phyloP scores from a whole-genome alignment of 2,888 invertebrate genomes.

The Drosophila pegasa region DNA sequence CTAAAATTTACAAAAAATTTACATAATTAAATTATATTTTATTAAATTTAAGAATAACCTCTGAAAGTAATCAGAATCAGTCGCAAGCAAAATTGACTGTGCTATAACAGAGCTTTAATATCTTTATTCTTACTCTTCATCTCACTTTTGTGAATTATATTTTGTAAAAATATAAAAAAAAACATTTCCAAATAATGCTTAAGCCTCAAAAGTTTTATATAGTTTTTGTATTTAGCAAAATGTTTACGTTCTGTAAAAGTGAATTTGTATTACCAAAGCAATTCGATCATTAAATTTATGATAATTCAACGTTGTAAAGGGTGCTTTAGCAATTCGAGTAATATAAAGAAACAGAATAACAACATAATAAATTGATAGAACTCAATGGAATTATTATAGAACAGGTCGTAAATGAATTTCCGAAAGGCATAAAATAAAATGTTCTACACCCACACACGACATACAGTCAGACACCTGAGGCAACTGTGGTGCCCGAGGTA shows the following conservation, averaged over 20 bases:
- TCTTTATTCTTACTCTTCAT: too few species aligned
- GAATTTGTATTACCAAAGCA: background rate
- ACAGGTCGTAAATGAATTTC: conserved; percentile 36
- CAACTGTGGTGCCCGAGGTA: background rate
- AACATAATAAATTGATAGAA: conserved; percentile 3
- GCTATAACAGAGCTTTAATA: too few species aligned
- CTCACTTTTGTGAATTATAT: too few species aligned
- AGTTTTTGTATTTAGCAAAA: background rate
- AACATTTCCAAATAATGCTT: too few species aligned
- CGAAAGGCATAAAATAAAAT: conserved; percentile 19
- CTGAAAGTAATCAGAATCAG: too few species aligned
- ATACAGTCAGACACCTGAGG: conserved; percentile 7
- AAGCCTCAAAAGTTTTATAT: too few species aligned
- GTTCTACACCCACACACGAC: conserved; percentile 22
- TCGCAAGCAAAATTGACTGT: too few species aligned
- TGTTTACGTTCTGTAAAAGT: background rate
- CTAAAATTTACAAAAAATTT: too few species aligned
- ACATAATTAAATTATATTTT: too few species aligned
- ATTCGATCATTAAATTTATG: background rate
- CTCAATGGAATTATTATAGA: conserved; percentile 10
- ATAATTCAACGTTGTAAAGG: too few species aligned
- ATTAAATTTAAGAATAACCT: too few species aligned
- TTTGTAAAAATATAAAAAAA: too few species aligned
- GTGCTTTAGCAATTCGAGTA: background rate
- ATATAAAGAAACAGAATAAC: background rate